Conservation (phyloP, 2,888 invertebrate species). For the Cetonia aurata region DNA sequence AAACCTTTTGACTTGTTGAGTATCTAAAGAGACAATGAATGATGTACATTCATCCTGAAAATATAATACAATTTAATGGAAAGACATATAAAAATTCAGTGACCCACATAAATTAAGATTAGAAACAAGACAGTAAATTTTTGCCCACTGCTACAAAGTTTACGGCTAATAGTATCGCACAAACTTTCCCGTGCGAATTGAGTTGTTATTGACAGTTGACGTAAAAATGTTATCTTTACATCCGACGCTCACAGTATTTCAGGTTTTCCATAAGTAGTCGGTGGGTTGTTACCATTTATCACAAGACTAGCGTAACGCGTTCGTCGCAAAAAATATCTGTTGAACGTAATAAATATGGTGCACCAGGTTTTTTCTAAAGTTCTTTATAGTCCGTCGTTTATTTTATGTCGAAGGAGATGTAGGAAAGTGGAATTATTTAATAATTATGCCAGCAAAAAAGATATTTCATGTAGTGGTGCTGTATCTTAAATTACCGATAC, state of each 20-base stretch:
- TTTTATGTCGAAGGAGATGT: constrained; percentile 26
- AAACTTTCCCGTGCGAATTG: constrained; percentile 32
- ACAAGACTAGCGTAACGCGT: constrained; percentile 26
- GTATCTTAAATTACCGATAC: not conserved
- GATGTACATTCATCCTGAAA: constrained; percentile 1
- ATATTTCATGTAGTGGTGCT: not conserved
- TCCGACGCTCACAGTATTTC: constrained; percentile 34
- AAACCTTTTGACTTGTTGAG: no score
- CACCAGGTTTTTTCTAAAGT: constrained; percentile 15
- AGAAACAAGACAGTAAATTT: constrained; percentile 23
- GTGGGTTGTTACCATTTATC: constrained; percentile 39
- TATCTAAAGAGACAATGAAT: no score
- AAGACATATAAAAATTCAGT: constrained; percentile 16
- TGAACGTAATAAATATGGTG: constrained; percentile 31
- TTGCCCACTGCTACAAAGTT: constrained; percentile 2
- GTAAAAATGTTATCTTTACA: constrained; percentile 39
- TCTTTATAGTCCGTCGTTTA: constrained; percentile 23
- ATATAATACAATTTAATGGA: no score
- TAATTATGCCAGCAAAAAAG: constrained; percentile 11
- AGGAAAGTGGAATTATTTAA: constrained; percentile 32
- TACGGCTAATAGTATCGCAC: constrained; percentile 29
- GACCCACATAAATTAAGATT: constrained; percentile 19
- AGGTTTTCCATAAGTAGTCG: constrained; percentile 41
- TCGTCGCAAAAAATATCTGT: constrained; percentile 30
- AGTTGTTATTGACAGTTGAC: constrained; percentile 31